Percentiles rank a stretch among this genome's conserved stretches.
phyloP scores from a whole-genome alignment of 1,140 invertebrate species.

The Drosophila oshimai region DNA sequence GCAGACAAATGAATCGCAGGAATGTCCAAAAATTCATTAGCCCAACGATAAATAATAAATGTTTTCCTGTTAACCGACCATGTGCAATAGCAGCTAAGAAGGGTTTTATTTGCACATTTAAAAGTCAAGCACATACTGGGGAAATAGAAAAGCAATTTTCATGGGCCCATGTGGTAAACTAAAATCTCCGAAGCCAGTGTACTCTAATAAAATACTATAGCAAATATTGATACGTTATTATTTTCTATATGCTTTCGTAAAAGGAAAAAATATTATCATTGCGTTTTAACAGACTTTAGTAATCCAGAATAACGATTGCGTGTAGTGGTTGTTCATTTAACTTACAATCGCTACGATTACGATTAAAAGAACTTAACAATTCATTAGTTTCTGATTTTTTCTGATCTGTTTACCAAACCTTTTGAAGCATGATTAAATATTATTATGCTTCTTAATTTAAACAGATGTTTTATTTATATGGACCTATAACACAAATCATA shows the following conservation, averaged over 20 bases:
- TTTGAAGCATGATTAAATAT: too few relatives aligned
- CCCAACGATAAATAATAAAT: neutral
- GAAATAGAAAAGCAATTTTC: conserved; percentile 3
- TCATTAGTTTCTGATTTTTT: too few relatives aligned
- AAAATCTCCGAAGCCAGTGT: neutral
- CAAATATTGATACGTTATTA: too few relatives aligned
- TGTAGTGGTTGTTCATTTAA: too few relatives aligned
- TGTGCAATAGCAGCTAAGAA: neutral
- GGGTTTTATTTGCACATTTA: conserved; percentile 1
- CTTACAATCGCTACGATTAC: too few relatives aligned
- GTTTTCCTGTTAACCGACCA: neutral
- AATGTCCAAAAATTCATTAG: conserved; percentile 27
- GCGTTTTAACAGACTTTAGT: too few relatives aligned
- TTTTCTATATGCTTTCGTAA: neutral
- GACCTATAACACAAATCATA: conserved; percentile 1
- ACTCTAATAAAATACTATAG: too few relatives aligned
- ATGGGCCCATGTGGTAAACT: neutral
- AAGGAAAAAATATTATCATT: too few relatives aligned
- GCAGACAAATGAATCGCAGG: neutral
- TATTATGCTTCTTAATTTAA: neutral
- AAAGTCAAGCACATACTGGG: neutral
- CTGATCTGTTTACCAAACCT: too few relatives aligned
- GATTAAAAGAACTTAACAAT: too few relatives aligned
- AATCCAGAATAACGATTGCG: too few relatives aligned
- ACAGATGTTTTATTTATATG: conserved; percentile 6